Evolutionary conservation across 2,797 vertebrate species (phyloP).

Genomic region (Graptemys geographica): DNA sequence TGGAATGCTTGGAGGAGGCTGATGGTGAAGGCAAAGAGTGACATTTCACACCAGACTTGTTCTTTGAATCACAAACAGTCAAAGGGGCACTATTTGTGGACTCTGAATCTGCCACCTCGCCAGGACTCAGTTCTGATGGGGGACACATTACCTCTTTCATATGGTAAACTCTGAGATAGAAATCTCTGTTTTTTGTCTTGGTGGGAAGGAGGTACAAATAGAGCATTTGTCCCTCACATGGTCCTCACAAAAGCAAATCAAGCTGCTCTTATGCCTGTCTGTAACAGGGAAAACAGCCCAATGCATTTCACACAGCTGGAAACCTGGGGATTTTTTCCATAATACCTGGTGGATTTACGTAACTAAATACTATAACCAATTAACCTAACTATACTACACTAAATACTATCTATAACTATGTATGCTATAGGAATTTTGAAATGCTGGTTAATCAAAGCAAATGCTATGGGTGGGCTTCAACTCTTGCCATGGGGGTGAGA

Average conservation of each 20-base stretch:
- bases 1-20: not conserved
- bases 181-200: not conserved
- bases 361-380: not conserved
- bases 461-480: not conserved
- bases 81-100: not conserved
- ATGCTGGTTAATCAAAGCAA: not conserved
- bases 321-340: not conserved
- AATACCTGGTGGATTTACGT: not conserved
- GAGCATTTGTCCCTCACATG: not conserved
- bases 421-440: not conserved
- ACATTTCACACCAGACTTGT: not conserved
- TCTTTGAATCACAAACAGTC: not conserved
- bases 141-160: not conserved
- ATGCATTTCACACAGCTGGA: not conserved
- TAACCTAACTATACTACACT: not conserved
- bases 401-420: not conserved
- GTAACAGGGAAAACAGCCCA: too few species aligned
- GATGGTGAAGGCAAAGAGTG: not conserved
- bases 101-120: not conserved
- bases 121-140: not conserved
- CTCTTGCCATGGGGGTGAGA: not conserved
- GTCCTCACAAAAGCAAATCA: not conserved
- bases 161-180: not conserved
- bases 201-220: not conserved
- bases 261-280: not conserved